Conservation (phyloP, 2,113 vertebrate species). For the Poeciliopsis turrubarensis region DNA sequence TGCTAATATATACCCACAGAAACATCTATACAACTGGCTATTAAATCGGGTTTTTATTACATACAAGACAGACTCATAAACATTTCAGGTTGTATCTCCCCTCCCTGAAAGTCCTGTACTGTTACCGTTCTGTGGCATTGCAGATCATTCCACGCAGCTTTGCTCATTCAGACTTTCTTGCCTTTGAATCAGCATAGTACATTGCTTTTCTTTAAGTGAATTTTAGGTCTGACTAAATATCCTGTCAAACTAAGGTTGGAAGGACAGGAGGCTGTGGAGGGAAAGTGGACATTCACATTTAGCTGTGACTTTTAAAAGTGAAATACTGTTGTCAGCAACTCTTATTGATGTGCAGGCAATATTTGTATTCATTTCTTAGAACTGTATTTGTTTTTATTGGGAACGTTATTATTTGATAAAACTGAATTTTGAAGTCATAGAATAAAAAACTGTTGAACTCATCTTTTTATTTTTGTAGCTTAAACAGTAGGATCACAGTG, state of each 20-base stretch:
- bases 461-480: background rate
- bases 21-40: background rate
- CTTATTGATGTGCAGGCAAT: background rate
- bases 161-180: slow-evolving; percentile 6
- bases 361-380: too few species aligned
- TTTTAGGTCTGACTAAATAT: slow-evolving; percentile 61
- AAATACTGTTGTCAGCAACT: background rate
- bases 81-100: slow-evolving; percentile 16
- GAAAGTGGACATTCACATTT: background rate
- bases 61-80: slow-evolving; percentile 24
- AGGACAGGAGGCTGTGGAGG: background rate
- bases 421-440: too few species aligned
- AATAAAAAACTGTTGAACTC: background rate
- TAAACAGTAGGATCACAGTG: too few species aligned
- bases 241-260: slow-evolving; percentile 25
- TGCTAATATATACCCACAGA: slow-evolving; percentile 1
- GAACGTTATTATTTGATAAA: too few species aligned
- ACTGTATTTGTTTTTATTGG: background rate
- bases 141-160: slow-evolving; percentile 35
- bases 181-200: slow-evolving; percentile 35
- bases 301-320: background rate
- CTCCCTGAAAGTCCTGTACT: background rate
- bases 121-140: slow-evolving; percentile 24
- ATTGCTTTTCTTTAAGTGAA: slow-evolving; percentile 59
- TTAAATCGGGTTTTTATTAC: slow-evolving; percentile 39